Conservation (phyloP, 1,140 invertebrate species). For the Drosophila repletoides region DNA sequence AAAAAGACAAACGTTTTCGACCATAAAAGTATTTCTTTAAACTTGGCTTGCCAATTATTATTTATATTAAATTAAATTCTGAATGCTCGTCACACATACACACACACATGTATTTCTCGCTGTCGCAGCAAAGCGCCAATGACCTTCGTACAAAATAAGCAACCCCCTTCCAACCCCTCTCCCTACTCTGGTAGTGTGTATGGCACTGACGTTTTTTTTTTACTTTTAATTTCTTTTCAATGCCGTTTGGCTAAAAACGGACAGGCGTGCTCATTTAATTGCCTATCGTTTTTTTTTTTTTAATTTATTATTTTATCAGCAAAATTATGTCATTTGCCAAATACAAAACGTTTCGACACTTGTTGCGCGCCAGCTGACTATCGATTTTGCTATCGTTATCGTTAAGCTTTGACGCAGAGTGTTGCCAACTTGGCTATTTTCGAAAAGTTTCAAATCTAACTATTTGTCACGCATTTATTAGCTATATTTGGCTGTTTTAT, state of each 20-base stretch:
- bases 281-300: too few relatives aligned
- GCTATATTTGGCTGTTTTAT: too few relatives aligned
- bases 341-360: slow-evolving; percentile 26
- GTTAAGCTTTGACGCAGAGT: too few relatives aligned
- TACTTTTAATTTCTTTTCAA: slow-evolving; percentile 81
- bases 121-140: slow-evolving; percentile 33
- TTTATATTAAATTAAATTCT: slow-evolving; percentile 48
- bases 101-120: slow-evolving; percentile 17
- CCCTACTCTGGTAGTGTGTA: slow-evolving; percentile 30
- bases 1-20: slow-evolving; percentile 49
- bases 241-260: slow-evolving; percentile 70
- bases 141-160: slow-evolving; percentile 30
- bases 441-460: too few relatives aligned
- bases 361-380: slow-evolving; percentile 18
- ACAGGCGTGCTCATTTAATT: slow-evolving; percentile 39
- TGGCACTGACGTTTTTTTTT: slow-evolving; percentile 74
- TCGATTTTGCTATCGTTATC: slow-evolving; percentile 25
- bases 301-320: too few relatives aligned
- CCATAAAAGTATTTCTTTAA: slow-evolving; percentile 46
- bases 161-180: too few relatives aligned
- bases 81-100: slow-evolving; percentile 9
- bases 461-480: too few relatives aligned
- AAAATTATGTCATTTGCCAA: slow-evolving; percentile 72
- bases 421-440: too few relatives aligned
- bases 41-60: slow-evolving; percentile 43